Evolutionary conservation across 2,113 vertebrate species (phyloP), one percentile per base, ranked within the genome.

Genomic region (Xenopus laevis): DNA sequence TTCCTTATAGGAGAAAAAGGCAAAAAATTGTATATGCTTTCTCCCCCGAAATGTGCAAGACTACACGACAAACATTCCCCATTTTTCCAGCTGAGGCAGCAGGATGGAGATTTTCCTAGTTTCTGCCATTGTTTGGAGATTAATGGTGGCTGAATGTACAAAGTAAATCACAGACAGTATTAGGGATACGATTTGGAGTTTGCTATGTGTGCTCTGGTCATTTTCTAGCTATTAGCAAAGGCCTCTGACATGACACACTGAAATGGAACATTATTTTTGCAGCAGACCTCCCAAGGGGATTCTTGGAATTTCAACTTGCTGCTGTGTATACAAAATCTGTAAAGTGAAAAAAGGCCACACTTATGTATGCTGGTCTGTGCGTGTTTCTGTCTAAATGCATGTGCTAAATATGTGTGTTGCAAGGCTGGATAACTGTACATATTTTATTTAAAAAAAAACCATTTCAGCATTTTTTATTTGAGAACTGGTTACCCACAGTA

Each of bases 241-340:
- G 52, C 57, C 65, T 68, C 44, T 68, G 64, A 60, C 55, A 74
- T 17, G 8, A 52, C 64, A 61, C 23, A 30, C 27, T 68, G 64
- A 62, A 75, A 68, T 30, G 17, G 58, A 68, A 62, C 65, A 68
- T 68, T 68, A 61, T 75, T 62, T 68, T 75, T 53, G 45, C 61
- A 62, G 57, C 65, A 68, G 72, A 75, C 65, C 72, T 62, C 72
- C 67, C 72, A 75, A 44, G 72, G 61, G 65, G 50, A 62, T 52
- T 58, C 23, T 50, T 62, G 53, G 58, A 75, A 68, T 68, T 60
- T 21, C 68, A 62, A 66, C 52, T 33, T 63, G 46, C 18, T 15
- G 18, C n/a, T 45, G 62, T 30, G 46, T 64, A 64, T 53, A 72
- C 71, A 16, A 67, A 45, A 44, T 30, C n/a, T 23, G 18, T 47